Percentiles rank a stretch among this genome's conserved stretches.
phyloP scores from a whole-genome alignment of 2,888 invertebrate species.

The Acholoe squamosa region DNA sequence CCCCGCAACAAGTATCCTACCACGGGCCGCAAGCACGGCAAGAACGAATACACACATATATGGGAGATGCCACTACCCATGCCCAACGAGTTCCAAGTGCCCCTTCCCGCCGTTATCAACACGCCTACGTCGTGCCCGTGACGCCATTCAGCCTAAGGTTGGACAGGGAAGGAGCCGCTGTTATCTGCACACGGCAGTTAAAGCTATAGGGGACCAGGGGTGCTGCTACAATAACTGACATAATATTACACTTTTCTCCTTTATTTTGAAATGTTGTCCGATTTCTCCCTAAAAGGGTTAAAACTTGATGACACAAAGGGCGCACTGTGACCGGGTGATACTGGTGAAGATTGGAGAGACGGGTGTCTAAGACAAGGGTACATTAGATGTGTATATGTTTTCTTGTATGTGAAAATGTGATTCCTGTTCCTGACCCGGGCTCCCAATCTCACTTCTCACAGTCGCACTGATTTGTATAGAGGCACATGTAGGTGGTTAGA shows the following conservation, averaged over 20 bases:
- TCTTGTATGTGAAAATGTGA: too few relatives aligned
- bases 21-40: not conserved
- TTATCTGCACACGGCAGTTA: not conserved
- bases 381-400: too few relatives aligned
- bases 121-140: not conserved
- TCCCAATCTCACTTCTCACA: conserved; percentile 11
- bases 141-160: conserved; percentile 47
- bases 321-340: conserved; percentile 32
- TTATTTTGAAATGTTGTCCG: not conserved
- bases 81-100: conserved; percentile 39
- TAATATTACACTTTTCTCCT: not conserved
- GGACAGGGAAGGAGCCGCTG: not conserved
- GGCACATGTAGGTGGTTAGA: too few relatives aligned
- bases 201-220: conserved; percentile 15
- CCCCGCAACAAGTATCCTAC: conserved; percentile 12
- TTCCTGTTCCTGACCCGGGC: not conserved
- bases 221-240: not conserved
- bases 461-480: conserved; percentile 4
- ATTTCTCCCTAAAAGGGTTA: not conserved
- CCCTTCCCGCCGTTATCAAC: not conserved
- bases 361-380: not conserved
- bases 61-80: conserved; percentile 63
- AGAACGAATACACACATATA: conserved; percentile 64
- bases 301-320: not conserved
- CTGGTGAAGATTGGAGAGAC: not conserved